Base-by-base conservation (phyloP, 2,888 invertebrate species). In the Brachycybe producta region DNA sequence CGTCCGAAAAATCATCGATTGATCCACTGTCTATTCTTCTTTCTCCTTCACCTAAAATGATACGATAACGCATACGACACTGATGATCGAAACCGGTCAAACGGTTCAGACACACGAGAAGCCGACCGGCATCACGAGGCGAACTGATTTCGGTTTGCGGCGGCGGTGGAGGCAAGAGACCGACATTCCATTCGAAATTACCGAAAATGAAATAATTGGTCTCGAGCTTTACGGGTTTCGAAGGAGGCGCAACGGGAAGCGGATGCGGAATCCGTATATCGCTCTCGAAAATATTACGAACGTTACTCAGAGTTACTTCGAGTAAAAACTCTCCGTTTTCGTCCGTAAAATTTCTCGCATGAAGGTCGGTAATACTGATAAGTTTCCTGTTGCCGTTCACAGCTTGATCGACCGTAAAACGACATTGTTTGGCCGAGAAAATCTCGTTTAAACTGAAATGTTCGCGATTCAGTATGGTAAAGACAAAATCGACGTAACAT, bases 371-470 rank as follows among this genome's bases (percentile, higher is more conserved):
- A 51, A 82, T 77, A 3, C 80, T 75, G 58, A 82, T 80, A 68
- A 80, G 81, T 61, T 79, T 77, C 21, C 80, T 73, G 61, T 80
- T 80, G 2, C 82, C 82, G 62, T 82, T 81, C 15, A 80, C 80
- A 1, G 80, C 60, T 45, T 57, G 57, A 27, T 64, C 65, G 36
- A 57, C 54, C 2, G 65, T 66, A 58, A 71, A 71, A 52, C 67
- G 74, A 57, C 80, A 80, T 62, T 80, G 78, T 63, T 82, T 82
- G 52, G 84, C 83, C 47, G 80, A 78, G 70, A 82, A 84, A 21
- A 78, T 75, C 65, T 84, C 84, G 67, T 84, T 85, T 60, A 79
- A 78, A 53, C 82, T 82, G 67, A 84, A 85, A 67, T 85, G 84
- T 60, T 84, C 83, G 40, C 82, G 75, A 63, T 84, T 84, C 54